Evolutionary conservation across 2,797 vertebrate genomes (phyloP), one percentile per base, ranked within the genome.

Genomic region (Gallinago nigripennis): DNA sequence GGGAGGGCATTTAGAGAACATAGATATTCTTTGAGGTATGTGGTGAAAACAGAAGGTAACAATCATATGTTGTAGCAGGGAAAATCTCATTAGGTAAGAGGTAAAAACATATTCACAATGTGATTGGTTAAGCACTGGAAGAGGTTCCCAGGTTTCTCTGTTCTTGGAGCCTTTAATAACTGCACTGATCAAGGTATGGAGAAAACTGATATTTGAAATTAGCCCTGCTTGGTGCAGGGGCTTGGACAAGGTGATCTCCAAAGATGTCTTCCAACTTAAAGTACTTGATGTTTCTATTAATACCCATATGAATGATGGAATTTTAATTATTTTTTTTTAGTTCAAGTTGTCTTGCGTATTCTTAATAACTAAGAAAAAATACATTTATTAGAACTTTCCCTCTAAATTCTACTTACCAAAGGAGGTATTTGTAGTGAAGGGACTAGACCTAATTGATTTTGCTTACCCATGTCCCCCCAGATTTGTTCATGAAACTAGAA

Each of bases 371-470:
- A 48, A 51, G 25, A 84, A 61, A 83, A 90, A 77, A 12, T 15
- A 24, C 2, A 5, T 65, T 39, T 77, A 19, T 75, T 58, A 70
- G 33, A 87, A 33, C 41, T 39, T 86, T 63, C 5, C 14, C 30
- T 37, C 39, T 66, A 7, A 72, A 73, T 20, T 46, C 23, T 84
- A 0, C 14, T 84, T 93, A 70, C 16, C 56, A 72, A 68, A 85
- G 63, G 66, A 77, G 33, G 3, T 72, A 69, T 93, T 95, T 88
- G 50, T 75, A 88, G 35, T 31, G 28, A 69, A 83, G 69, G 45
- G 58, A 76, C 16, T 70, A 45, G 54, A 56, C 43, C 20, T 84
- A 92, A 90, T 73, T 90, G 72, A 70, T 93, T 92, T 90, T 96
- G 51, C 56, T 73, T 95, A 69, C 35, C 31, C 15, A 4, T 31